Evolutionary conservation across 2,797 vertebrate genomes (phyloP), one percentile per base, ranked within the genome.

Genomic region (Pipistrellus kuhlii): DNA sequence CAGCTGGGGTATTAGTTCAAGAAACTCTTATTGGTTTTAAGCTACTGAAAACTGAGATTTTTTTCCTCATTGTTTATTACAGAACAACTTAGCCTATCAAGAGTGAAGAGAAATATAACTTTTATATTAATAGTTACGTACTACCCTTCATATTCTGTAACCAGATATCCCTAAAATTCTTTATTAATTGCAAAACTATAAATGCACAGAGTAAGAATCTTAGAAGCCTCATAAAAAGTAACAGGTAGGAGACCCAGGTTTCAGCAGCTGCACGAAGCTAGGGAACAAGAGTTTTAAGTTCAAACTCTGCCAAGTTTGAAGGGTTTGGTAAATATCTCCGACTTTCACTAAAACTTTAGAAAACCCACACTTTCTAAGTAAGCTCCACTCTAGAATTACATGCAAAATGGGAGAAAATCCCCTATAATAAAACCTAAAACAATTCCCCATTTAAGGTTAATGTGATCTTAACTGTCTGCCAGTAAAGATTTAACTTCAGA

Each of bases 371-470:
- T 9, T 72, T 86, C 32, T 30, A 44, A 81, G 23, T 51, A 93
- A 88, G 32, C 17, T 78, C 21, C 44, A 57, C 20, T 82, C 57
- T 41, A 86, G 71, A 91, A 83, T 69, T 83, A 55, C 91, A 73
- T 68, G 57, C 6, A 91, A 93, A 83, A 80, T 89, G 66, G 59
- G 92, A 95, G 84, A 68, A 80, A 93, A 87, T 25, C 1, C 23
- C 75, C n/a, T 46, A 25, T 71, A 84, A 32, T 5, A 75, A 80
- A 90, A 88, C 72, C 66, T 75, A 77, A 82, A 91, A 83, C 25
- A 89, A 94, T 6, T 9, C 77, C 82, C 41, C 17, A 53, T 32
- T 83, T 71, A 78, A 77, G 55, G 73, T 78, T 82, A 93, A 80
- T 21, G 41, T 53, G 25, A 72, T 75, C 12, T 7, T 69, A 69